Evolutionary conservation across 2,113 vertebrate genomes (phyloP), one percentile per base, ranked within the genome.

Genomic region (Gobiocypris rarus): DNA sequence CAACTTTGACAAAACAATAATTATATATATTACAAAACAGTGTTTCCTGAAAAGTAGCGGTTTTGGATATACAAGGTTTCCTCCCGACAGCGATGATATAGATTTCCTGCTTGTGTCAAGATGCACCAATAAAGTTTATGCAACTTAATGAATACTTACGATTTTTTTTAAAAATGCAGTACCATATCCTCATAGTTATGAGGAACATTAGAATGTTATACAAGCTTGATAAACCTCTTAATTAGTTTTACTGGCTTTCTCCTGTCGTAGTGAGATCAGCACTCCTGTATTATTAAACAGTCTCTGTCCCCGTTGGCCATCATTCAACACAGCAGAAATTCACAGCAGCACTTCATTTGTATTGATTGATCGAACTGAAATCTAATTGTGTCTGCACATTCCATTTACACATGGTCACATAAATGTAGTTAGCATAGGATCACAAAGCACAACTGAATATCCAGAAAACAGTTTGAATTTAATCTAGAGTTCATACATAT

Each of bases 321-420:
- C 28, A 65, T 65, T 31, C 61, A 65, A 31, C 26, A 17, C 26
- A 65, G 26, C 28, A 28, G 61, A 65, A 9, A 14, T 31, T 17
- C 26, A 65, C n/a, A n/a, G n/a, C n/a, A n/a, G 31, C 61, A 65
- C 61, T 31, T 65, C 61, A 65, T 65, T 26, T 65, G 61, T 65
- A 28, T 17, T 65, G 61, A 65, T 22, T 54, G 52, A 54, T 22
- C 6, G 2, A 54, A 19, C 52, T 54, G 52, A 22, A 54, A 54
- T 54, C 7, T 8, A 54, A 50, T 15, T 50, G 48, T 48, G 45
- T 50, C 5, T 50, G 48, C 48, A 15, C 48, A 50, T 50, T 50
- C 13, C 48, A 50, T 50, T 50, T 50, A 14, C 48, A 34, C 38
- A 38, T 7, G 6, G 38, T 38, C 38, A 38, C 38, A 38, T 38